Evolutionary conservation across 2,888 invertebrate species (phyloP), one percentile per base, ranked within the genome.

Genomic region (Erpobdella octoculata): DNA sequence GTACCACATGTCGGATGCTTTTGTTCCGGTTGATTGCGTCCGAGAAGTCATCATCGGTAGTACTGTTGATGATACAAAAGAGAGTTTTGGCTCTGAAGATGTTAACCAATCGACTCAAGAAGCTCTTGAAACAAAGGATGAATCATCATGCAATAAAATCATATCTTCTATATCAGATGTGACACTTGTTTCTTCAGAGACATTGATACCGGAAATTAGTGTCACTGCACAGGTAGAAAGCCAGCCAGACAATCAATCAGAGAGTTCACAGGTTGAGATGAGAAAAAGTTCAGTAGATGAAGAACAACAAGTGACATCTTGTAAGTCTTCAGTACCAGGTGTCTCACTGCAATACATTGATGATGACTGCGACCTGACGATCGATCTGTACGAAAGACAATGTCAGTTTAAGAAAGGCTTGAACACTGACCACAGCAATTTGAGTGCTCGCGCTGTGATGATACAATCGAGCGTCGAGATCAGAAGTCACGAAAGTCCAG

Each of bases 261-360:
- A 25, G 31, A 41, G 66, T 33, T 31, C 41, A 31, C n/a, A 31
- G 37, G 4, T 21, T 61, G 65, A 35, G 33, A 25, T 3, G 48
- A 59, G n/a, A n/a, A n/a, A n/a, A n/a, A n/a, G n/a, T n/a, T n/a
- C n/a, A n/a, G n/a, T n/a, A n/a, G n/a, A n/a, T n/a, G n/a, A n/a
- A n/a, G n/a, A n/a, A n/a, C n/a, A n/a, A n/a, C n/a, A n/a, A 25
- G 28, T 25, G 62, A 58, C 66, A 28, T 59, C 73, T 5, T 36
- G 82, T 25, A 82, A 82, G 83, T 81, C 82, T 2, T 81, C 81
- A 73, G 81, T 80, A 33, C 82, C 81, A 12, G 77, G 79, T 62
- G 78, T 79, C 65, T 81, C 82, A n/a, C 78, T 84, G 65, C 81
- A 81, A 73, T 83, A 87, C 78, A 90, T 90, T 72, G 90, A 91